Evolutionary conservation across 2,888 invertebrate genomes (phyloP), one percentile per base, ranked within the genome.

Genomic region (Dromius quadrimaculatus): DNA sequence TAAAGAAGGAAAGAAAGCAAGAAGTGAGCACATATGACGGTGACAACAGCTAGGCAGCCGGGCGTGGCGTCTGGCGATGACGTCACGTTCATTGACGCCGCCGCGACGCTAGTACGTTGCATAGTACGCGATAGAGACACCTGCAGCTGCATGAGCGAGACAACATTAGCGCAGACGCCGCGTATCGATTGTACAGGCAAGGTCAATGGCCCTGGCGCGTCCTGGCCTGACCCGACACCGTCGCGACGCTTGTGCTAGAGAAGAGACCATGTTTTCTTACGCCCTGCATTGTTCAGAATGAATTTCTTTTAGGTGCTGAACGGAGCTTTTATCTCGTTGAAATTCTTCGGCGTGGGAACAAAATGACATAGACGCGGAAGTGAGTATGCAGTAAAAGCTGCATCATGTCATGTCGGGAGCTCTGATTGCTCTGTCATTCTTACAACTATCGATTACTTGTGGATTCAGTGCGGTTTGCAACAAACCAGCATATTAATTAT

Each of bases 11-110:
- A 19, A 19, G 45, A 45, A 45, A 8, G 36, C n/a, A 13, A 0
- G n/a, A n/a, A n/a, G n/a, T n/a, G n/a, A n/a, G n/a, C n/a, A n/a
- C n/a, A n/a, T n/a, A 57, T 0, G 15, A 41, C 2, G 63, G 54
- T 38, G 68, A 22, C 11, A 41, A 57, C 36, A 38, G 20, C 43
- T 20, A 9, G 9, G n/a, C 59, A 45, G 73, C 73, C 73, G 78
- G 80, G 80, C 78, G 81, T 79, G 80, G 79, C 77, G 77, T 82
- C 81, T 81, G 79, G 76, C 76, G 81, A 41, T 85, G 85, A 85
- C 85, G 85, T 85, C 85, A 85, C 81, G 81, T 82, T 83, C 85
- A 85, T 85, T 85, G 85, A 85, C 84, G 84, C 83, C 83, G 81
- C 79, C 79, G 78, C 79, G 80, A 74, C 78, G 80, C 77, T 36